phyloP scores from a whole-genome alignment of 2,113 vertebrate species.

The Haplochromis vanheusdeni region DNA sequence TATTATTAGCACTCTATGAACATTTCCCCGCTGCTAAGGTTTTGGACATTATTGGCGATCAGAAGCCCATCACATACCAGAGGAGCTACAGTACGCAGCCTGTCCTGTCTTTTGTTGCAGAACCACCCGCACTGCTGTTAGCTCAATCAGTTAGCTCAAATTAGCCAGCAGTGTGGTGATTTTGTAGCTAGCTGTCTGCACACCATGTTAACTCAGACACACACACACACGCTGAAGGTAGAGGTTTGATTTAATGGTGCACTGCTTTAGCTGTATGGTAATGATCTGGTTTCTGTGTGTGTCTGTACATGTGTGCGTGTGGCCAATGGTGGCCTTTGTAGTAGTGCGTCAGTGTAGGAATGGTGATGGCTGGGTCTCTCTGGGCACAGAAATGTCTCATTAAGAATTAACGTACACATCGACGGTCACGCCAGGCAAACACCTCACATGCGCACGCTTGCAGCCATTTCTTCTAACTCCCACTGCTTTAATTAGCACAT shows the following conservation, averaged over 20 bases:
- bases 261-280: slow-evolving; percentile 59
- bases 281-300: slow-evolving; percentile 46
- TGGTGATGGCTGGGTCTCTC: slow-evolving; percentile 68
- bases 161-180: slow-evolving; percentile 21
- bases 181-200: slow-evolving; percentile 25
- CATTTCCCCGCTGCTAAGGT: background rate
- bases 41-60: background rate
- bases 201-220: background rate
- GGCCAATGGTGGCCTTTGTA: slow-evolving; percentile 65
- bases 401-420: slow-evolving; percentile 80
- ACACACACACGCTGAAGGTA: background rate
- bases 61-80: background rate
- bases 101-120: background rate
- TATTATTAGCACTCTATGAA: background rate
- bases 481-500: slow-evolving; percentile 69
- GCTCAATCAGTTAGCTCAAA: slow-evolving; percentile 36
- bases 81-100: background rate
- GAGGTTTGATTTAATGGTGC: slow-evolving; percentile 61
- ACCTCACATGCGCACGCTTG: slow-evolving; percentile 41
- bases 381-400: slow-evolving; percentile 77
- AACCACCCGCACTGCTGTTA: slow-evolving; percentile 10
- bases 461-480: slow-evolving; percentile 54
- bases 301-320: background rate
- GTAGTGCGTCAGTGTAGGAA: slow-evolving; percentile 56
- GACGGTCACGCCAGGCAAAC: slow-evolving; percentile 65